phyloP scores from a whole-genome alignment of 1,140 invertebrate genomes.

The Steinernema khuongi region DNA sequence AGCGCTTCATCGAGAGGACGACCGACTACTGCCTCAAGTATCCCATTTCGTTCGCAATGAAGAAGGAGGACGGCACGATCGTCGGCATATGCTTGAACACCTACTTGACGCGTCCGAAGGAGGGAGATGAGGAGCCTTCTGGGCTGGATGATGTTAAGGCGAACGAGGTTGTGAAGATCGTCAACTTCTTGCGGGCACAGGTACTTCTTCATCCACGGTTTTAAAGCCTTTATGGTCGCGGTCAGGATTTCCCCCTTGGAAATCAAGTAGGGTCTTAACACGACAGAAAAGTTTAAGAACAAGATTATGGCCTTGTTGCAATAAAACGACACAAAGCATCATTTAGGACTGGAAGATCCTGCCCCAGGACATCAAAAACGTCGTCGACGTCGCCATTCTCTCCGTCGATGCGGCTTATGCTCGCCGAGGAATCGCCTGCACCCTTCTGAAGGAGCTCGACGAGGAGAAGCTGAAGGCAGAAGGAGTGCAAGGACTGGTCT shows the following conservation, averaged over 20 bases:
- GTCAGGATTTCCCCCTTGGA: too few species aligned
- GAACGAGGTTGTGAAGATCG: not conserved
- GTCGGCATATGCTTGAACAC: not conserved
- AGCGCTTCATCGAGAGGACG: not conserved
- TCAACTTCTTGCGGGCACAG: not conserved
- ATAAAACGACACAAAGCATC: not conserved
- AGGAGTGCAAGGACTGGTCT: not conserved
- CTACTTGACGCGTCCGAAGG: not conserved
- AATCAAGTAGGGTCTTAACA: too few species aligned
- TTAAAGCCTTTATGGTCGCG: too few species aligned
- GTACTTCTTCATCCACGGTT: too few species aligned
- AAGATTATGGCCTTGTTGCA: not conserved
- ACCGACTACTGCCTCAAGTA: not conserved
- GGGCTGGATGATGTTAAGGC: not conserved
- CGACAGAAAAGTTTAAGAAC: too few species aligned
- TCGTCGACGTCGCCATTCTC: not conserved
- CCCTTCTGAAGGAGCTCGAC: not conserved
- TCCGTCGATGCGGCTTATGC: not conserved
- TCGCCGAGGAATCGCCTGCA: not conserved
- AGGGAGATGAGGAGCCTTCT: not conserved
- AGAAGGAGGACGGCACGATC: not conserved
- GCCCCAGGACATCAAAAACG: not conserved
- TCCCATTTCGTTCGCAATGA: slow-evolving; percentile 1
- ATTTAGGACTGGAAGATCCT: not conserved
- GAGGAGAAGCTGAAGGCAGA: not conserved